Evolutionary conservation across 2,113 vertebrate species (phyloP).

Genomic region (Elephas maximus): DNA sequence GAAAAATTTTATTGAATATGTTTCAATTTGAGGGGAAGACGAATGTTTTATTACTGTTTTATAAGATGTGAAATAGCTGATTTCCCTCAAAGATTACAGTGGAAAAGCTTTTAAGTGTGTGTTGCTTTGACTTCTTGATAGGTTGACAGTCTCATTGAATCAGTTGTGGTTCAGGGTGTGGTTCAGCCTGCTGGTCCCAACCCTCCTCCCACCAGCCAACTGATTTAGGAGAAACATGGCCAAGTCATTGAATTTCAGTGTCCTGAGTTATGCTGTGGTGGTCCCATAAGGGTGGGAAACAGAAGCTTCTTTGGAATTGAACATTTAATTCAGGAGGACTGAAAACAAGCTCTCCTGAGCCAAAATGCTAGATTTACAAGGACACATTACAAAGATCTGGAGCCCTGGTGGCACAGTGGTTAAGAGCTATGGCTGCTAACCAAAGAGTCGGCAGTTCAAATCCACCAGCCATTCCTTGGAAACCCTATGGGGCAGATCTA

Average conservation of each 20-base stretch:
- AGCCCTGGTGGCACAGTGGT: too few species aligned
- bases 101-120: not conserved
- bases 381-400: not conserved
- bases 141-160: not conserved
- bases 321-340: not conserved
- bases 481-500: too few species aligned
- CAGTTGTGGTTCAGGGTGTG: not conserved
- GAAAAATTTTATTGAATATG: not conserved
- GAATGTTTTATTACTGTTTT: conserved; percentile 17
- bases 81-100: not conserved
- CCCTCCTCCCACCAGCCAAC: not conserved
- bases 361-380: conserved; percentile 39
- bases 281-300: not conserved
- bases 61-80: not conserved
- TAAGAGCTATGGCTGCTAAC: too few species aligned
- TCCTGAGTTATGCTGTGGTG: not conserved
- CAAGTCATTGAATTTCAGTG: not conserved
- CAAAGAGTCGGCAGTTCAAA: too few species aligned
- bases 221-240: not conserved
- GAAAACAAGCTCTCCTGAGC: conserved; percentile 32
- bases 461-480: too few species aligned
- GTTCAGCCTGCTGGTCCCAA: not conserved
- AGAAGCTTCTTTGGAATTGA: conserved; percentile 26
- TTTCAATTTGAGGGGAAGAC: not conserved
- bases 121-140: not conserved